These are phyloP conservation scores for Agrotis puta DNA, from an alignment of 2,888 invertebrate species.

Conservation along the genomic window DNA sequence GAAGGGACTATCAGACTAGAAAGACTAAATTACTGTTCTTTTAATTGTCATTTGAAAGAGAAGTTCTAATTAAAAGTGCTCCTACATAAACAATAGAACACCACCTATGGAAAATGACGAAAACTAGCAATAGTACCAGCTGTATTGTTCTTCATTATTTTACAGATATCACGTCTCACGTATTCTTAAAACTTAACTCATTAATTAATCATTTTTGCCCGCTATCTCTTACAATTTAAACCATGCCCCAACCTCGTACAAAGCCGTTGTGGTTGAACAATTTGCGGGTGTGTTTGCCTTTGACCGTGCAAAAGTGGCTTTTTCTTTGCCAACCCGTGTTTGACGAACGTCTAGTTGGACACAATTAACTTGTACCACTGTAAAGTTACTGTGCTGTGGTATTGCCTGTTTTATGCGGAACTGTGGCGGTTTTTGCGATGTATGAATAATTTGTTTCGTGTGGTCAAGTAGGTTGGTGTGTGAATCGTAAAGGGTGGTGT, in stretches of 20 bases:
- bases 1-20: no score
- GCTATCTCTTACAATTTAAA: slow-evolving; percentile 51
- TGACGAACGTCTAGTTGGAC: slow-evolving; percentile 66
- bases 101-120: no score
- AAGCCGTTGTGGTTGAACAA: slow-evolving; percentile 79
- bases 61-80: no score
- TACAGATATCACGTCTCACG: no score
- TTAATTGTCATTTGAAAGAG: no score
- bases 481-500: slow-evolving; percentile 3
- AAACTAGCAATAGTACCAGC: no score
- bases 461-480: slow-evolving; percentile 1
- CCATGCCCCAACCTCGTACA: slow-evolving; percentile 68
- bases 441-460: slow-evolving; percentile 57
- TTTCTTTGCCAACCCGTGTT: slow-evolving; percentile 71
- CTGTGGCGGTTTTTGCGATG: slow-evolving; percentile 46
- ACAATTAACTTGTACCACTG: slow-evolving; percentile 65
- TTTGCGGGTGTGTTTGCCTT: slow-evolving; percentile 81
- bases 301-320: slow-evolving; percentile 76
- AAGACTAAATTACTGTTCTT: no score
- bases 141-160: no score
- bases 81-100: no score
- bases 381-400: slow-evolving; percentile 43
- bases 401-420: slow-evolving; percentile 56
- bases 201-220: not conserved
- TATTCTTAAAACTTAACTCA: not conserved